These are phyloP conservation scores for Micromys minutus DNA, from an alignment of 2,113 vertebrate genomes.

Conservation along the genomic window DNA sequence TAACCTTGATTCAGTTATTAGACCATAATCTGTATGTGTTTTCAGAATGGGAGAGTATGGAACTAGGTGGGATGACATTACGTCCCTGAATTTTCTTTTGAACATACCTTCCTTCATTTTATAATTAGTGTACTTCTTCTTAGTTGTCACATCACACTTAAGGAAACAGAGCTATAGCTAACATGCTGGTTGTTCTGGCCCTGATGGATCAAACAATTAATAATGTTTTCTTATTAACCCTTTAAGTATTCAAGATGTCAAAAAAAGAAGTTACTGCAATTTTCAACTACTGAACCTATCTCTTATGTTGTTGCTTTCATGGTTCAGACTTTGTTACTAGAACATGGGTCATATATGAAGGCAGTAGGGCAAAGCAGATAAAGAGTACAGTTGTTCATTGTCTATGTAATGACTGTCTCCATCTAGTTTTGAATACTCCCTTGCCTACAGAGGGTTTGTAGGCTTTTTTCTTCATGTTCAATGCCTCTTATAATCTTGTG, in stretches of 20 bases:
- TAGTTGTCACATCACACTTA: background rate
- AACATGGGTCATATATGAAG: background rate
- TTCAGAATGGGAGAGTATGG: background rate
- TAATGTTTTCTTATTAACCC: background rate
- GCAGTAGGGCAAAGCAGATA: background rate
- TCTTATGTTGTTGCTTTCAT: background rate
- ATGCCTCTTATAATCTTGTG: background rate
- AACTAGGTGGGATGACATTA: background rate
- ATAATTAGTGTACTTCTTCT: background rate
- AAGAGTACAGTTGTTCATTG: background rate
- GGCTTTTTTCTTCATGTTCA: background rate
- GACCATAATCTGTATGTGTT: background rate
- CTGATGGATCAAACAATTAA: background rate
- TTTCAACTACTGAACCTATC: background rate
- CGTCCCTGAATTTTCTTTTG: background rate
- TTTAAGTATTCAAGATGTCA: background rate
- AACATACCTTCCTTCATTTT: background rate
- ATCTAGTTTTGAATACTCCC: background rate
- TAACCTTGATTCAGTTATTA: background rate
- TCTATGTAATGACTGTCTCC: background rate
- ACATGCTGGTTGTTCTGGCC: background rate
- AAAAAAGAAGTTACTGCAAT: background rate
- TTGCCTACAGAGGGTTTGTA: background rate
- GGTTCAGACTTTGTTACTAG: background rate
- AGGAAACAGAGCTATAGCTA: background rate